phyloP scores from a whole-genome alignment of 1,140 invertebrate genomes.

The Ridgeia piscesae region DNA sequence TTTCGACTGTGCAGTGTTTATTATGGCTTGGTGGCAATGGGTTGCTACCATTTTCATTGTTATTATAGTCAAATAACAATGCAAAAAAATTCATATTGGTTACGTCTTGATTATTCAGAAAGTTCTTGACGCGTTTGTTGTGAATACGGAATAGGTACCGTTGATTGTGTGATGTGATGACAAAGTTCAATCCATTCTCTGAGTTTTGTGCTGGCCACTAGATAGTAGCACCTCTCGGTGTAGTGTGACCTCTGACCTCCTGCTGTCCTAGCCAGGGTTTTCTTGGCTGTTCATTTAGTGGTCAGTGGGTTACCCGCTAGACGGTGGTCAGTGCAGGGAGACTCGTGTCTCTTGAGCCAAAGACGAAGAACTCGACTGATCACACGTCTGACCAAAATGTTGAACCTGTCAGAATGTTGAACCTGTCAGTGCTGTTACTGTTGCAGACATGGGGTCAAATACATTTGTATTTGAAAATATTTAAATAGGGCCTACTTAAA shows the following conservation, averaged over 20 bases:
- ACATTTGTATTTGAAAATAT: no score
- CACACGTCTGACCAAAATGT: no score
- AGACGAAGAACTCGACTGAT: conserved; percentile 5
- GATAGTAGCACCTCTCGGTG: background rate
- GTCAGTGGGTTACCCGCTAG: background rate
- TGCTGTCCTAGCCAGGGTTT: background rate
- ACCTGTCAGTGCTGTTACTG: background rate
- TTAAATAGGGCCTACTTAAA: no score
- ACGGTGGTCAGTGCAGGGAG: background rate
- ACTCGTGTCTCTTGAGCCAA: background rate
- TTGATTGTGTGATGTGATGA: background rate
- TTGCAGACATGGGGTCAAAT: no score
- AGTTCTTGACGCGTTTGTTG: no score
- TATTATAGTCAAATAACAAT: no score
- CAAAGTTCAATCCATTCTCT: conserved; percentile 5
- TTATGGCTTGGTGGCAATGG: no score
- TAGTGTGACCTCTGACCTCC: background rate
- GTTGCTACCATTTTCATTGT: no score
- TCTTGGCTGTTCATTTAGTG: background rate
- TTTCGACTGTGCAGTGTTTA: no score
- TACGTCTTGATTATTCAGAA: no score
- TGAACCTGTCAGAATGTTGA: background rate
- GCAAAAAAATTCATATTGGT: no score
- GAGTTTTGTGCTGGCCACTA: background rate
- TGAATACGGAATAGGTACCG: no score